Base-by-base conservation (phyloP, 1,140 invertebrate species). In the Lasaia peninsularis region DNA sequence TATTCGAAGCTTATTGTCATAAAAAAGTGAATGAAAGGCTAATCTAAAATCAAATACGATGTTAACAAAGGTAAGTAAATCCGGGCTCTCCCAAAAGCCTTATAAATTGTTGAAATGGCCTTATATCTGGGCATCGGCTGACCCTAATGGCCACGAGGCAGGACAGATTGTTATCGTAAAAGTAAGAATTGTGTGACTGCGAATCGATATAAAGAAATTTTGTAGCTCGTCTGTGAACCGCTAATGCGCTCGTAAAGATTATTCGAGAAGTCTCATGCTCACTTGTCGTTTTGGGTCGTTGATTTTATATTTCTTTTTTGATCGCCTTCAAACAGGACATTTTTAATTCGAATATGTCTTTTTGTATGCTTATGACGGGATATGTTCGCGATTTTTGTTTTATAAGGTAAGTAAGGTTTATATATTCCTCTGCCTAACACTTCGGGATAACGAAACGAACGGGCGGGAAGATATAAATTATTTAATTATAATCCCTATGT, bases 81-180 rank as follows among this genome's bases (percentile, higher is more conserved):
- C 44, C 44, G n/a, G 14, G 18, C 18, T 10, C 20, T 20, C 40
- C 40, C 18, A 48, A 9, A 48, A 21, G 40, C 18, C 40, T 48
- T 48, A 48, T 48, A 48, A 48, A 48, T 48, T 21, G 40, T 18
- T 20, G 9, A 21, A 48, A 48, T 48, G 10, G 40, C 18, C 40
- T 21, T 48, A 16, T 48, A 48, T 48, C 40, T 48, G 40, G 40
- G 20, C 18, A 48, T 20, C 40, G 40, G 40, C 40, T 48, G 40
- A 48, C 40, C 40, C 40, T 48, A 48, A 48, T 48, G 3, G 40
- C 40, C 18, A 21, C 11, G 40, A 48, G 40, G 40, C 20, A 48
- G 40, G 40, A 48, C 40, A 48, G 40, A 48, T 48, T 10, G 40
- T 48, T 48, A 48, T 48, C 40, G 40, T 48, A 48, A 48, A 48